Evolutionary conservation across 1,140 invertebrate genomes (phyloP).

Genomic region (Rhopalosiphum padi): DNA sequence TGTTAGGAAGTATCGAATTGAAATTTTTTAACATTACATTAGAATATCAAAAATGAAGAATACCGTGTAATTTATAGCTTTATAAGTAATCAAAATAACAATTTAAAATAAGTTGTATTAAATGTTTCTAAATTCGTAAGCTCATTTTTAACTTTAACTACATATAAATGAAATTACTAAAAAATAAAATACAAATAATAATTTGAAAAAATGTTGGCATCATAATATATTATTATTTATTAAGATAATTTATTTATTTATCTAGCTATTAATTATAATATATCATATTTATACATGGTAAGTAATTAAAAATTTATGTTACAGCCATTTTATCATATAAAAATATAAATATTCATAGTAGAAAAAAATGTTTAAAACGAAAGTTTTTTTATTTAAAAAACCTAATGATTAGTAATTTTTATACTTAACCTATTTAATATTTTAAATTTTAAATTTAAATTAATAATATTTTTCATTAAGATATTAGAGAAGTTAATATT

Average conservation of each 20-base stretch:
- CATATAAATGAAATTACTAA: background rate
- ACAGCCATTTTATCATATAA: too few species aligned
- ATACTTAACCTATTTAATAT: background rate
- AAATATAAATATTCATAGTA: too few species aligned
- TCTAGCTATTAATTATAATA: too few species aligned
- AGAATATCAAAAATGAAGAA: background rate
- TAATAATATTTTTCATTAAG: background rate
- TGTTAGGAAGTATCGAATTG: background rate
- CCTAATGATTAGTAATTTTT: too few species aligned
- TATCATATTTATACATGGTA: background rate
- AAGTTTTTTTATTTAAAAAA: too few species aligned
- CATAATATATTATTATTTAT: background rate
- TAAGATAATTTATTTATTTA: background rate
- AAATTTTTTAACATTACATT: background rate
- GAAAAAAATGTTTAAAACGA: too few species aligned
- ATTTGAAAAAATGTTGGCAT: background rate
- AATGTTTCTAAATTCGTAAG: background rate
- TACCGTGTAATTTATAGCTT: background rate
- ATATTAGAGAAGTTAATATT: background rate
- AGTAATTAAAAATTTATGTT: too few species aligned
- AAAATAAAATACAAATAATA: background rate
- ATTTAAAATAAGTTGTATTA: background rate
- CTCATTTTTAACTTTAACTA: background rate
- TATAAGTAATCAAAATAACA: background rate
- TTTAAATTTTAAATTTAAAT: constrained; percentile 21